These are phyloP conservation scores for Hippoglossus stenolepis DNA, from an alignment of 2,113 vertebrate species.

Conservation along the genomic window DNA sequence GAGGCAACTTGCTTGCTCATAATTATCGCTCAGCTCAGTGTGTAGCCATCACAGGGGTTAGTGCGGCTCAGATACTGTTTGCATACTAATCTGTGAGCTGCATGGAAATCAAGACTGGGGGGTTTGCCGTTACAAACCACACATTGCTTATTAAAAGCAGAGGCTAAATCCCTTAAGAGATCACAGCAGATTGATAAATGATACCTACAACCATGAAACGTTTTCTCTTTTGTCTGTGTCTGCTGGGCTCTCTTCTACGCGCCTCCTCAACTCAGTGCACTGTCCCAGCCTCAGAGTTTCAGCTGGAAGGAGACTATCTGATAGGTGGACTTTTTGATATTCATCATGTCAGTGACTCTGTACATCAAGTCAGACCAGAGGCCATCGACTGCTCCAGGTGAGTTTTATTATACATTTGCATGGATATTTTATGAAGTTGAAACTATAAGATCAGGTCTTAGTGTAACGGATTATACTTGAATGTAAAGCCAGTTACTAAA, in stretches of 20 bases:
- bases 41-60: not conserved
- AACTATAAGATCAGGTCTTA: too few relatives aligned
- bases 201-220: slow-evolving; percentile 44
- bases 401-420: slow-evolving; percentile 36
- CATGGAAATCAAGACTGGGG: not conserved
- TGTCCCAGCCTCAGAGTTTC: slow-evolving; percentile 60
- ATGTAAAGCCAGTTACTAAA: too few relatives aligned
- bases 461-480: not conserved
- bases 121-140: not conserved
- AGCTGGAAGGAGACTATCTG: slow-evolving; percentile 70
- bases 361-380: slow-evolving; percentile 48
- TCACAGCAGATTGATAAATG: not conserved
- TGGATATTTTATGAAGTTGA: not conserved
- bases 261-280: slow-evolving; percentile 10
- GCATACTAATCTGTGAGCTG: not conserved
- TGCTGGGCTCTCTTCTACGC: slow-evolving; percentile 6
- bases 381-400: slow-evolving; percentile 65
- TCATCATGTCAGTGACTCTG: slow-evolving; percentile 3
- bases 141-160: slow-evolving; percentile 17
- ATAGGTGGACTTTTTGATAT: slow-evolving; percentile 76
- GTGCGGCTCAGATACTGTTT: not conserved
- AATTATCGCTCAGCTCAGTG: not conserved
- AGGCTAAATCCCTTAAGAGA: not conserved
- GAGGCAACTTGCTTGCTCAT: not conserved
- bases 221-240: slow-evolving; percentile 17